phyloP scores from a whole-genome alignment of 2,113 vertebrate species.

The Hepsetus odoe region DNA sequence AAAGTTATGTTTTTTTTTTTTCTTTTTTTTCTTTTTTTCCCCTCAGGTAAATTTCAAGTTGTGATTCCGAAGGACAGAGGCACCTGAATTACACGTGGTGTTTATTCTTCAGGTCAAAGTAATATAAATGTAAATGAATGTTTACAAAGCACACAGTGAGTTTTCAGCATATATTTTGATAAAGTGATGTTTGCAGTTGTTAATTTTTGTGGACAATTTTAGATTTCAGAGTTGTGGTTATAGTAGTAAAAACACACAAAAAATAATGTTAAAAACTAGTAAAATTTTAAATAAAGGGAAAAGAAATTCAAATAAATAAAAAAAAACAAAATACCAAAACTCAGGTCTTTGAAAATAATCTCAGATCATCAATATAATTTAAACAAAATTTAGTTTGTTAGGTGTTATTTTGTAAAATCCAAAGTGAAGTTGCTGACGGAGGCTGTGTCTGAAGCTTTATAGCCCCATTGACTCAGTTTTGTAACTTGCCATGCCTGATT shows the following conservation, averaged over 20 bases:
- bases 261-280: not conserved
- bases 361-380: too few species aligned
- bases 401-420: too few species aligned
- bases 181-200: not conserved
- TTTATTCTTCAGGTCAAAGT: constrained; percentile 6
- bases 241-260: not conserved
- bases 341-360: too few species aligned
- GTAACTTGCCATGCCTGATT: too few species aligned
- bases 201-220: not conserved
- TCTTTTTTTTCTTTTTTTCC: constrained; percentile 34
- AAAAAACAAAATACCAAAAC: not conserved
- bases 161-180: constrained; percentile 23
- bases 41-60: constrained; percentile 86
- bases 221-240: not conserved
- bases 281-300: not conserved
- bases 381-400: too few species aligned
- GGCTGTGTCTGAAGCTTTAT: too few species aligned
- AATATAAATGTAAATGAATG: constrained; percentile 46
- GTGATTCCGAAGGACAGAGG: constrained; percentile 72
- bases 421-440: too few species aligned
- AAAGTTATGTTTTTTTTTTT: too few species aligned
- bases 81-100: not conserved
- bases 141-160: constrained; percentile 33
- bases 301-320: not conserved
- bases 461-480: too few species aligned